A percentile compares a stretch with the other conserved stretches of the same genome.
phyloP scores from a whole-genome alignment of 2,888 invertebrate genomes.

The Lottia gigantea region DNA sequence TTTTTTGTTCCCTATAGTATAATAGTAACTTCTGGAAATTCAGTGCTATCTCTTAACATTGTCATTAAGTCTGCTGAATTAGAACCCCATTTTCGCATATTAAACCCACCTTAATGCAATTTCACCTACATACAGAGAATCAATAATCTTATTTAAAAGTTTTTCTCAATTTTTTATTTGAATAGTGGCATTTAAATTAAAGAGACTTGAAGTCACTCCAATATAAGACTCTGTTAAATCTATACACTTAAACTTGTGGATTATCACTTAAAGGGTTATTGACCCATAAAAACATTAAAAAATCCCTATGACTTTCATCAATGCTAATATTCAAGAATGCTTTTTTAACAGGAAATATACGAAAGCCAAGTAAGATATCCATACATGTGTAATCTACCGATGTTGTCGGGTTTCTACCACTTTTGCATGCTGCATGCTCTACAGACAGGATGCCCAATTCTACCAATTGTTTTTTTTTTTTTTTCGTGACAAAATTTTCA shows the following conservation, averaged over 20 bases:
- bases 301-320: background rate
- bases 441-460: no score
- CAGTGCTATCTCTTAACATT: background rate
- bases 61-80: background rate
- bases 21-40: constrained; percentile 9
- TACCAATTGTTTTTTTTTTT: no score
- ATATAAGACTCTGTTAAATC: background rate
- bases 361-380: no score
- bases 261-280: background rate
- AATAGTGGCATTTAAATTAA: background rate
- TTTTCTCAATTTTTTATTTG: background rate
- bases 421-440: no score
- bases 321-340: constrained; percentile 1
- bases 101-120: background rate
- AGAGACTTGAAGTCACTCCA: constrained; percentile 4
- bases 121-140: background rate
- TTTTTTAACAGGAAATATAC: background rate
- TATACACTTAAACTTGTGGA: background rate
- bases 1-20: no score
- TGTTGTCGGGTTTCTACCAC: no score
- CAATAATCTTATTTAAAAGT: background rate
- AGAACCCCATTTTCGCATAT: constrained; percentile 1
- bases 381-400: no score
- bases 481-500: no score
- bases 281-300: background rate